Conservation (phyloP, 2,797 vertebrate genomes). For the Leptodactylus fallax region DNA sequence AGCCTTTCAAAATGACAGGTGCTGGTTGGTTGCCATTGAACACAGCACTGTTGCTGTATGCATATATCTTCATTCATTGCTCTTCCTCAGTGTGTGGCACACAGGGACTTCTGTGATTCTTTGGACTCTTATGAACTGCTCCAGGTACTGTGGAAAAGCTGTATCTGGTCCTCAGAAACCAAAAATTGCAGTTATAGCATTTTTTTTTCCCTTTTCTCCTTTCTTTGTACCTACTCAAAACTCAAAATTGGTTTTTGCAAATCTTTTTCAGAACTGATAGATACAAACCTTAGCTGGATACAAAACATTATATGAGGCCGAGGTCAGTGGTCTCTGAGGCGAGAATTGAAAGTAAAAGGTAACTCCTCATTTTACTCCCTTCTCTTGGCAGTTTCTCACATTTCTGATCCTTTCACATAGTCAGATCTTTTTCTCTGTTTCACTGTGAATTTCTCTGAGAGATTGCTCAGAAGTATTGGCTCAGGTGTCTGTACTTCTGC, state of each 20-base stretch:
- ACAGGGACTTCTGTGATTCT: neutral
- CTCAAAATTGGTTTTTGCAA: conserved; percentile 84
- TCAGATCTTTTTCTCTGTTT: conserved; percentile 25
- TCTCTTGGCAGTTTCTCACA: conserved; percentile 68
- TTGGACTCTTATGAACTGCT: neutral
- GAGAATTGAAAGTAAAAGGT: conserved; percentile 84
- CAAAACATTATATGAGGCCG: conserved; percentile 87
- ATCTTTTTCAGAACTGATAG: conserved; percentile 88
- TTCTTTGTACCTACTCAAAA: conserved; percentile 67
- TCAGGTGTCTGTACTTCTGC: neutral
- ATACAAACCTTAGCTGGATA: conserved; percentile 88
- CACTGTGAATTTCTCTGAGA: conserved; percentile 19
- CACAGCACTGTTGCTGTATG: neutral
- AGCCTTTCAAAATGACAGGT: neutral
- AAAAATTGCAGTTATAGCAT: conserved; percentile 62
- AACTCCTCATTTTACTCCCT: conserved; percentile 78
- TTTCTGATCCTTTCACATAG: conserved; percentile 56
- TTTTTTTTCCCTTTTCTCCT: conserved; percentile 66
- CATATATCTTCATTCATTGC: neutral
- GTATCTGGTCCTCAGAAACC: conserved; percentile 66
- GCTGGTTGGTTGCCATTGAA: neutral
- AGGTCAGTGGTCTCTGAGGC: conserved; percentile 84
- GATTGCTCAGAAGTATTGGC: neutral
- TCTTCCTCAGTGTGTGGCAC: neutral
- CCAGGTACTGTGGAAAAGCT: conserved; percentile 48